These are phyloP conservation scores for Epinotia ramella DNA, from an alignment of 2,888 invertebrate species.

Conservation along the genomic window DNA sequence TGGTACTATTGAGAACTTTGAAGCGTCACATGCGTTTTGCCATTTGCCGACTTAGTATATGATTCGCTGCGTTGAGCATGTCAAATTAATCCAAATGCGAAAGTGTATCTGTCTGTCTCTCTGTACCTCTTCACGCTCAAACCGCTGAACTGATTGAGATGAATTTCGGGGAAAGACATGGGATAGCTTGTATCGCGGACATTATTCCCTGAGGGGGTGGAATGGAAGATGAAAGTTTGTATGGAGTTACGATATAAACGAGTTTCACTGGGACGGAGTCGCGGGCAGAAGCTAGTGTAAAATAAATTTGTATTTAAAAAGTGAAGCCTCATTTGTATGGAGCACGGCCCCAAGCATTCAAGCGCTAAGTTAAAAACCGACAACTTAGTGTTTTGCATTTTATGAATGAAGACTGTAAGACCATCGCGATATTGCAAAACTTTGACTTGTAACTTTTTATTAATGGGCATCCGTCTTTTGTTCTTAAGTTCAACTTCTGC, in stretches of 20 bases:
- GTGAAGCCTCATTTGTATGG: conserved; percentile 24
- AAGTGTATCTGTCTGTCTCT: no score
- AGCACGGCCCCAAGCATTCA: neutral
- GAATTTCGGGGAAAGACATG: no score
- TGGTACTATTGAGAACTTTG: no score
- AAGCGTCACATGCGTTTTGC: neutral
- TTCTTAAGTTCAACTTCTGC: conserved; percentile 50
- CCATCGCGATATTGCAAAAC: conserved; percentile 79
- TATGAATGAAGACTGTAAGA: conserved; percentile 64
- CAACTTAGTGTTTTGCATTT: conserved; percentile 53
- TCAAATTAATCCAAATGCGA: no score
- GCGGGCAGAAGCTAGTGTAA: neutral
- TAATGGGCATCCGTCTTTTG: conserved; percentile 70
- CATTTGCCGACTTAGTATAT: neutral
- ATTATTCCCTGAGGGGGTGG: no score
- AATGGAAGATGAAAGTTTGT: no score
- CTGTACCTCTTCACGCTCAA: no score
- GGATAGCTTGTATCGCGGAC: no score
- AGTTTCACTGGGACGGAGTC: no score
- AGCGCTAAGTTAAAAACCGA: conserved; percentile 47
- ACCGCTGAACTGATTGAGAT: no score
- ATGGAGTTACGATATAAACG: no score
- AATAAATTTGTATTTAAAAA: neutral
- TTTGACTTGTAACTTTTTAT: conserved; percentile 74
- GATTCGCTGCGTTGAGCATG: no score